phyloP scores from a whole-genome alignment of 1,140 invertebrate species.

The Scaptomyza pallida region DNA sequence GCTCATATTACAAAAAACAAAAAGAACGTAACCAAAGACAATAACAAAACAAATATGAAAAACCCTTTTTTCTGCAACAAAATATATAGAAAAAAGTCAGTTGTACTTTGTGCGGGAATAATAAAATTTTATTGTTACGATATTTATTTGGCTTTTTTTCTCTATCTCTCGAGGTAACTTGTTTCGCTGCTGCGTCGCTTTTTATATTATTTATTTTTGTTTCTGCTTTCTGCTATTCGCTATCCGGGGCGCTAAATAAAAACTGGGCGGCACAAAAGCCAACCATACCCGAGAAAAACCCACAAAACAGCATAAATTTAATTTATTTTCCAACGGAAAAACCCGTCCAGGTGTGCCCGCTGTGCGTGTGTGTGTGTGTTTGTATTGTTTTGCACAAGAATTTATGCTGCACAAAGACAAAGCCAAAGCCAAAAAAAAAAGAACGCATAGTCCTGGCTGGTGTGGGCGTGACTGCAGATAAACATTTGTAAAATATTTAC shows the following conservation, averaged over 20 bases:
- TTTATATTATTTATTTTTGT: conserved; percentile 56
- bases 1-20: conserved; percentile 26
- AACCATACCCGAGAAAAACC: conserved; percentile 35
- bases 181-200: conserved; percentile 36
- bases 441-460: conserved; percentile 7
- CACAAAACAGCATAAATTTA: conserved; percentile 76
- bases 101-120: conserved; percentile 39
- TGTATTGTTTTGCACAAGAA: conserved; percentile 46
- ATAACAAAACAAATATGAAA: conserved; percentile 9
- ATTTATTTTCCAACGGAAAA: conserved; percentile 68
- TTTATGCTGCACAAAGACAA: conserved; percentile 49
- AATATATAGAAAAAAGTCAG: conserved; percentile 50
- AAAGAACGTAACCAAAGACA: neutral
- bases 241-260: conserved; percentile 55
- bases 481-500: conserved; percentile 74
- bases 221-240: no score
- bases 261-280: conserved; percentile 33
- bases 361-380: conserved; percentile 15
- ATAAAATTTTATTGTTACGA: conserved; percentile 77
- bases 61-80: conserved; percentile 1
- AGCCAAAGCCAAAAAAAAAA: conserved; percentile 24
- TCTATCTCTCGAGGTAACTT: conserved; percentile 16
- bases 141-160: conserved; percentile 52
- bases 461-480: conserved; percentile 46
- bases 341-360: conserved; percentile 58